These are phyloP conservation scores for Andrena chrysosceles DNA, from an alignment of 2,888 invertebrate species.

Conservation along the genomic window DNA sequence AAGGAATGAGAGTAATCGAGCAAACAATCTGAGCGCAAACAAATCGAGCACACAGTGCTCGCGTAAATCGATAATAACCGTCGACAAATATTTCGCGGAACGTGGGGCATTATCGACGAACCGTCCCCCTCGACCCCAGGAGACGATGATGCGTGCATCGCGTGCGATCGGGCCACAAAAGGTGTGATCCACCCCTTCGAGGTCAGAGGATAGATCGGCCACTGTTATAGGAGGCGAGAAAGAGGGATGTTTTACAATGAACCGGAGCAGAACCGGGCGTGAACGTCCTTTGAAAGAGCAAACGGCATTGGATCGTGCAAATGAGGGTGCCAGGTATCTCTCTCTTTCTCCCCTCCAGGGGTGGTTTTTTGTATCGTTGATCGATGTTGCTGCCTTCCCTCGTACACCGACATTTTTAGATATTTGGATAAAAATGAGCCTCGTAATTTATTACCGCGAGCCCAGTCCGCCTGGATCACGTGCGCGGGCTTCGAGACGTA, in stretches of 20 bases:
- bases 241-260: conserved; percentile 83
- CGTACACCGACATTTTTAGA: conserved; percentile 36
- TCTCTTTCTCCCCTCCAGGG: neutral
- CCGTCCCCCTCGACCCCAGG: conserved; percentile 42
- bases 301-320: conserved; percentile 71
- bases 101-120: conserved; percentile 56
- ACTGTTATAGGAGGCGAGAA: conserved; percentile 59
- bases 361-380: conserved; percentile 40
- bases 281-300: conserved; percentile 76
- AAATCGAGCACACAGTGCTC: neutral
- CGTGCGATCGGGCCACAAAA: conserved; percentile 82
- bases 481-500: neutral
- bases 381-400: conserved; percentile 44
- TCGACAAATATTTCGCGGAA: conserved; percentile 68
- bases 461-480: conserved; percentile 14
- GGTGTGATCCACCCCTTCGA: conserved; percentile 70
- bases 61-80: conserved; percentile 30
- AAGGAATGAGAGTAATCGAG: neutral
- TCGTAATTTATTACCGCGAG: conserved; percentile 53
- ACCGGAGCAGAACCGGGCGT: conserved; percentile 71
- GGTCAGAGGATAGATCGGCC: conserved; percentile 42
- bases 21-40: neutral
- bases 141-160: conserved; percentile 83
- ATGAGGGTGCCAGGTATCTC: conserved; percentile 49
- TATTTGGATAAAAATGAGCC: conserved; percentile 48